These are phyloP conservation scores for Morelia viridis DNA, from an alignment of 2,797 vertebrate species.

Conservation along the genomic window DNA sequence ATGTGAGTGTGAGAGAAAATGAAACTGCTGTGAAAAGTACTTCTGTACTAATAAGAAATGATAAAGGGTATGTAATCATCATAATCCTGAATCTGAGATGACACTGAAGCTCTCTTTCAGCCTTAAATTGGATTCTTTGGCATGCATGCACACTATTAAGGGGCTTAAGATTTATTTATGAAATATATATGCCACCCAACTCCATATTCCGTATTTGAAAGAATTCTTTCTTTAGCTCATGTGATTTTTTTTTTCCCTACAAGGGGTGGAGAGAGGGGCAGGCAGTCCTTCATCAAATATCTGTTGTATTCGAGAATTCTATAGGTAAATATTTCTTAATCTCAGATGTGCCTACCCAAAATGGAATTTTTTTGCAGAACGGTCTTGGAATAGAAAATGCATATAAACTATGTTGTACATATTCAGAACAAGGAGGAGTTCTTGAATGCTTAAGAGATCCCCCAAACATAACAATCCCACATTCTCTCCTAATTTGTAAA, in stretches of 20 bases:
- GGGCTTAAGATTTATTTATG: neutral
- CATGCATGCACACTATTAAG: neutral
- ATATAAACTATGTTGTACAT: neutral
- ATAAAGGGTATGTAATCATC: neutral
- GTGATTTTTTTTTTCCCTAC: neutral
- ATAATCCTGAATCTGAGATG: neutral
- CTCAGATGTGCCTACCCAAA: neutral
- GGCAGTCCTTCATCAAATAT: neutral
- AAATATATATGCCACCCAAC: neutral
- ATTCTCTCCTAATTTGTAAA: neutral
- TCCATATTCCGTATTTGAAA: neutral
- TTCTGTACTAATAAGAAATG: neutral
- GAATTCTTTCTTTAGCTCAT: neutral
- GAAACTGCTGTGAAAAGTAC: neutral
- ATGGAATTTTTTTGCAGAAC: neutral
- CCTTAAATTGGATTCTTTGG: neutral
- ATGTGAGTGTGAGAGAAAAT: neutral
- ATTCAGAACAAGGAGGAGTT: neutral
- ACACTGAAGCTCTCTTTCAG: neutral
- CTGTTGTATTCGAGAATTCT: neutral
- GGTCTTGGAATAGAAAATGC: neutral
- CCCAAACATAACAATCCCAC: neutral
- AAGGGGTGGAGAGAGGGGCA: neutral
- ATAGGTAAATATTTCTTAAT: neutral
- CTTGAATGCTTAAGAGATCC: neutral